Percentiles rank a stretch among this genome's conserved stretches.
phyloP scores from a whole-genome alignment of 2,888 invertebrate genomes.

The Steinernema carpocapsae region DNA sequence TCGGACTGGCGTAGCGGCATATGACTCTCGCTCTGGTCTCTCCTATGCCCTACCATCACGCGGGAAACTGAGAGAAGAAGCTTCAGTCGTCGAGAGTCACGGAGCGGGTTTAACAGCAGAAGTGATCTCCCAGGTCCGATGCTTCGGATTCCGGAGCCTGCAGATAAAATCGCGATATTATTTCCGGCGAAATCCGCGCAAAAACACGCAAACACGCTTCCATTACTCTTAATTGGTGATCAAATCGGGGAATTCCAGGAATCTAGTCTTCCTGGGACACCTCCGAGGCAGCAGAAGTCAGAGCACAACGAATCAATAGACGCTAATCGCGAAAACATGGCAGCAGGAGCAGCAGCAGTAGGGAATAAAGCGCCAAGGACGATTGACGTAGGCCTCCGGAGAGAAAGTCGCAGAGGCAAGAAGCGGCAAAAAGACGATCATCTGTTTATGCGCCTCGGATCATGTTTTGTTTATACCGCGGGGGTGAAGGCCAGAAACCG shows the following conservation, averaged over 20 bases:
- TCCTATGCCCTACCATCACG: slow-evolving; percentile 56
- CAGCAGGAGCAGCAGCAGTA: background rate
- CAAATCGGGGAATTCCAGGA: background rate
- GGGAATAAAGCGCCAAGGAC: no score
- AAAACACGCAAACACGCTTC: background rate
- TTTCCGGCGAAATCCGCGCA: background rate
- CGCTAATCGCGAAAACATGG: slow-evolving; percentile 22
- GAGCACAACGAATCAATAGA: slow-evolving; percentile 26
- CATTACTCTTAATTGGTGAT: background rate
- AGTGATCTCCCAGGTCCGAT: slow-evolving; percentile 5
- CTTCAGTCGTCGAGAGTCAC: background rate
- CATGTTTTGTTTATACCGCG: slow-evolving; percentile 30
- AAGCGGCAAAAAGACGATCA: slow-evolving; percentile 20
- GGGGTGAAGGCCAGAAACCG: background rate
- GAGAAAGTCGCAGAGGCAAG: slow-evolving; percentile 25
- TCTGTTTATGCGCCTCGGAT: slow-evolving; percentile 30
- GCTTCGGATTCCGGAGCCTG: slow-evolving; percentile 12
- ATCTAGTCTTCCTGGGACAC: no score
- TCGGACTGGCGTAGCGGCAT: slow-evolving; percentile 54
- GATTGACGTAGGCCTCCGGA: background rate
- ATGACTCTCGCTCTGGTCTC: slow-evolving; percentile 57
- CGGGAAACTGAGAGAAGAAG: background rate
- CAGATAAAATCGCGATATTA: background rate
- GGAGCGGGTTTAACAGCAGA: background rate
- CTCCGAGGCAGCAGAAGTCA: slow-evolving; percentile 1